Evolutionary conservation across 2,113 vertebrate genomes (phyloP).

Genomic region (Sinocyclocheilus grahami): DNA sequence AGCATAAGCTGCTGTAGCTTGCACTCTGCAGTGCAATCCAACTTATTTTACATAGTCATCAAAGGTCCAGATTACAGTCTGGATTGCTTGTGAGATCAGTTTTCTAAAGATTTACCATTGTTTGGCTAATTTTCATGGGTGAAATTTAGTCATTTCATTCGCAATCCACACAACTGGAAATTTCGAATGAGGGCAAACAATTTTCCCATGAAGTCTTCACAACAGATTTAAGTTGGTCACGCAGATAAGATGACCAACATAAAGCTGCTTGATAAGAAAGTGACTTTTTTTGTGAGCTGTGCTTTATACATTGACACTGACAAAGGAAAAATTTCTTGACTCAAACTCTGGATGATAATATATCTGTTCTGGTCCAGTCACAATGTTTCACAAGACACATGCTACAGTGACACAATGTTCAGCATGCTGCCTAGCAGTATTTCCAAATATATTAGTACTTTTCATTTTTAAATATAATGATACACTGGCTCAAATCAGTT

Average conservation of each 20-base stretch:
- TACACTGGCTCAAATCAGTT: background rate
- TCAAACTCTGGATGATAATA: background rate
- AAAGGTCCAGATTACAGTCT: background rate
- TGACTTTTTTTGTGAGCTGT: too few species aligned
- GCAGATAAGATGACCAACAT: too few species aligned
- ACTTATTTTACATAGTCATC: background rate
- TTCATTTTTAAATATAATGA: background rate
- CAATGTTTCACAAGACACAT: background rate
- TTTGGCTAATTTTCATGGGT: too few species aligned
- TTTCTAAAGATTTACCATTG: too few species aligned
- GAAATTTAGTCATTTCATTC: too few species aligned
- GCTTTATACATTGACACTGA: too few species aligned
- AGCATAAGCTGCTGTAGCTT: background rate
- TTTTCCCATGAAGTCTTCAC: too few species aligned
- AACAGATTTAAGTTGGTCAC: too few species aligned
- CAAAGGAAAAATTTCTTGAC: background rate
- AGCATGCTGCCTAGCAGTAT: background rate
- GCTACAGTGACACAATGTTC: background rate
- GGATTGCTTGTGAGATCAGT: background rate
- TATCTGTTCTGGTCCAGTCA: background rate
- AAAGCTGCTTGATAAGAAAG: too few species aligned
- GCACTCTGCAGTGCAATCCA: background rate
- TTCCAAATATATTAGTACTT: background rate
- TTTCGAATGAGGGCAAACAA: too few species aligned
- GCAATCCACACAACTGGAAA: too few species aligned